Percentiles rank a stretch among this genome's conserved stretches.
These are phyloP conservation scores for Poeciliopsis turrubarensis DNA, from an alignment of 2,113 vertebrate species.

Conservation along the genomic window DNA sequence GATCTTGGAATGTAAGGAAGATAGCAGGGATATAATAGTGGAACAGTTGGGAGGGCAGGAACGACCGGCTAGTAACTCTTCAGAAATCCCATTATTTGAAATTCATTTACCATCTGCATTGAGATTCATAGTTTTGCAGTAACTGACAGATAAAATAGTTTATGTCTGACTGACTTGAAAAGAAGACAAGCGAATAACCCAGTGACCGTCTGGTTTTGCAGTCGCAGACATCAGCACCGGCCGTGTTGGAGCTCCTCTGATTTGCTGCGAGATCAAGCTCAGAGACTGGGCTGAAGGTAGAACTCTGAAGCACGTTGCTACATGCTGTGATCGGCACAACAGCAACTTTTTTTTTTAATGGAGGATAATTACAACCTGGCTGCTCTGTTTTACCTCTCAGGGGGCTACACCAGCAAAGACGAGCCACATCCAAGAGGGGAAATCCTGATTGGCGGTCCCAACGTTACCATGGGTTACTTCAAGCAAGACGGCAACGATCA, in stretches of 20 bases:
- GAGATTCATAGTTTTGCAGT: background rate
- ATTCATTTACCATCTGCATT: background rate
- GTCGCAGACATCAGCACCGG: slow-evolving; percentile 87
- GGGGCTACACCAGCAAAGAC: slow-evolving; percentile 91
- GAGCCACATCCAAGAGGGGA: slow-evolving; percentile 94
- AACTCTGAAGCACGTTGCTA: background rate
- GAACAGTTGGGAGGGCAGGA: too few species aligned
- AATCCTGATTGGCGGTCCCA: slow-evolving; percentile 93
- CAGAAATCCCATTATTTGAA: background rate
- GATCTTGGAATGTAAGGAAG: too few species aligned
- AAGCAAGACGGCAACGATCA: slow-evolving; percentile 82
- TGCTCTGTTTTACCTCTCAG: slow-evolving; percentile 61
- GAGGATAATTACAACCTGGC: background rate
- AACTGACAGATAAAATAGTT: background rate
- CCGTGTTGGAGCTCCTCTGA: slow-evolving; percentile 93
- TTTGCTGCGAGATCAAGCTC: slow-evolving; percentile 93
- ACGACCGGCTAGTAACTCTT: too few species aligned
- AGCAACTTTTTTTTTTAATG: background rate
- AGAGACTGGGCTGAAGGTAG: slow-evolving; percentile 96
- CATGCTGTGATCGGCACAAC: background rate
- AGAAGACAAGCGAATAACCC: too few species aligned
- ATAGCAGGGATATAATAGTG: too few species aligned
- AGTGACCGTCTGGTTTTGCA: slow-evolving; percentile 26
- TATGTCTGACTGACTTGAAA: background rate
- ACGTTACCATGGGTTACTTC: slow-evolving; percentile 95